These are phyloP conservation scores for Pristionchus pacificus DNA, from an alignment of 1,140 invertebrate genomes.

Conservation along the genomic window DNA sequence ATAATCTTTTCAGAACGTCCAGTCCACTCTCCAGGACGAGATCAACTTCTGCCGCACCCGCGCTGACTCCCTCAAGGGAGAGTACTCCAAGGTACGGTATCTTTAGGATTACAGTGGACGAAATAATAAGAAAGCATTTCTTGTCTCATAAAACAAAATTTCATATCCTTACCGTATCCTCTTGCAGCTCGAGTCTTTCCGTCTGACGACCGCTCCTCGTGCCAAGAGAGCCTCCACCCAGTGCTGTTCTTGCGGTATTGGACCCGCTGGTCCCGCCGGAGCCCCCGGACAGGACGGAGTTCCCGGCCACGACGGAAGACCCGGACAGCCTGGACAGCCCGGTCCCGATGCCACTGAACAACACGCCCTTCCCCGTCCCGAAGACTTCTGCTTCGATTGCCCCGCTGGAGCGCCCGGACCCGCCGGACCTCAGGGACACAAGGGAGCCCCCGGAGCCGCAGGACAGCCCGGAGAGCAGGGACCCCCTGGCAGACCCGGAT, in stretches of 20 bases:
- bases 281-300: constrained; percentile 31
- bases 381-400: constrained; percentile 38
- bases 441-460: constrained; percentile 22
- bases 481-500: constrained; percentile 17
- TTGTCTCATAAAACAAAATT: no score
- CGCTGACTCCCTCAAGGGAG: constrained; percentile 25
- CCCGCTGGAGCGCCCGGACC: constrained; percentile 25
- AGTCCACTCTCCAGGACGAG: constrained; percentile 32
- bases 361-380: constrained; percentile 29
- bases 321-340: constrained; percentile 28
- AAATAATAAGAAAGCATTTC: no score
- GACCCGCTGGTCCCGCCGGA: constrained; percentile 31
- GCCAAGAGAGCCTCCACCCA: constrained; percentile 25
- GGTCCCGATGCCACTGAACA: constrained; percentile 31
- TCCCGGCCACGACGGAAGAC: constrained; percentile 31
- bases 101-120: no score
- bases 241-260: constrained; percentile 34
- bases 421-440: constrained; percentile 13
- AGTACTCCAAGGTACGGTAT: no score
- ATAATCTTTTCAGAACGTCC: constrained; percentile 27
- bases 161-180: no score
- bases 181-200: constrained; percentile 30
- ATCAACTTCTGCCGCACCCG: constrained; percentile 34
- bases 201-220: constrained; percentile 24
- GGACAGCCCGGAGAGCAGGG: constrained; percentile 23